These are phyloP conservation scores for Mythimna pallens DNA, from an alignment of 2,888 invertebrate genomes.

Conservation along the genomic window DNA sequence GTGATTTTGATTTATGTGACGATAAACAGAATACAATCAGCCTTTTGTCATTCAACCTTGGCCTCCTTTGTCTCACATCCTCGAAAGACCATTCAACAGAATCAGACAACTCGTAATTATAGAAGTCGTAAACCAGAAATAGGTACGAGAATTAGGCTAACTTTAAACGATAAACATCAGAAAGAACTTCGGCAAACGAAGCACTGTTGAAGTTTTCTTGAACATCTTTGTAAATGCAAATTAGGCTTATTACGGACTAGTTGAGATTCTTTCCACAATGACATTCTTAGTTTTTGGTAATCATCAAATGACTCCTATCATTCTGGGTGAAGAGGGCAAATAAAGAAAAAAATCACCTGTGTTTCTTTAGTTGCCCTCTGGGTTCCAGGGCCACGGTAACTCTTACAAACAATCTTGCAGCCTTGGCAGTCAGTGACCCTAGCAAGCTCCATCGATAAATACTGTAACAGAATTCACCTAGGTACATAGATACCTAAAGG, in stretches of 20 bases:
- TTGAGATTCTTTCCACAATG: background rate
- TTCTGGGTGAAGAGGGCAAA: too few species aligned
- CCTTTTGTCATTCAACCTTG: conserved; percentile 21
- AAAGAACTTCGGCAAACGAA: background rate
- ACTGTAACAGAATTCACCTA: too few species aligned
- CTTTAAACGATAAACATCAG: conserved; percentile 8
- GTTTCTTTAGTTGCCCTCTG: too few species aligned
- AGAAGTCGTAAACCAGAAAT: conserved; percentile 15
- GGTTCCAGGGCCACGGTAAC: too few species aligned
- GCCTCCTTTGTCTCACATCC: conserved; percentile 11
- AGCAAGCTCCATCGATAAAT: too few species aligned
- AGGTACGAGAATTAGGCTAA: conserved; percentile 17
- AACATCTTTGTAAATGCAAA: background rate
- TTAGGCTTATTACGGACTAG: background rate
- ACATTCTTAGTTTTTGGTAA: too few species aligned
- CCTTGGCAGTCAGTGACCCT: too few species aligned
- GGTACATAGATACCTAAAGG: background rate
- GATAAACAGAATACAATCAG: conserved; percentile 17
- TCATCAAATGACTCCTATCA: too few species aligned
- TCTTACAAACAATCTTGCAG: too few species aligned
- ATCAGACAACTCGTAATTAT: conserved; percentile 21
- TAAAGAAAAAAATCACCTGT: too few species aligned
- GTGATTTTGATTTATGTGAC: background rate
- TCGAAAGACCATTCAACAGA: conserved; percentile 31
- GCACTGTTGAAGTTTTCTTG: background rate